Conservation (phyloP, 2,888 invertebrate genomes). For the Dugesia japonica region DNA sequence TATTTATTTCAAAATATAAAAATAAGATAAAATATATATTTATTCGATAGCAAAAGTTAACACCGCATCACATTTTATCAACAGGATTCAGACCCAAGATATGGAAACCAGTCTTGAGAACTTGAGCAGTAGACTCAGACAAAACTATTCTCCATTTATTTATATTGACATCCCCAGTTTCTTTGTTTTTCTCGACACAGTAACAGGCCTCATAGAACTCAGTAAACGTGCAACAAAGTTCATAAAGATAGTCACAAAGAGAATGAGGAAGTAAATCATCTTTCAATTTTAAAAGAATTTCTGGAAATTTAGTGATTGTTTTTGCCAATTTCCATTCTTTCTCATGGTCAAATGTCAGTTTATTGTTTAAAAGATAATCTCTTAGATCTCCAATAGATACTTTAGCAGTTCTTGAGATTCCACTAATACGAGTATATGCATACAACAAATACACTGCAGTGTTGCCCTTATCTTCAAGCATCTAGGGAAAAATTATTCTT, state of each 20-base stretch:
- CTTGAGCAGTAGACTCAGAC: slow-evolving; percentile 72
- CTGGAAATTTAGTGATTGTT: slow-evolving; percentile 50
- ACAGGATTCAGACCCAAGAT: slow-evolving; percentile 81
- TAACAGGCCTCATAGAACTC: slow-evolving; percentile 96
- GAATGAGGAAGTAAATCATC: slow-evolving; percentile 68
- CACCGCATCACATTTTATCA: slow-evolving; percentile 81
- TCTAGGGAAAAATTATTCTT: too few relatives aligned
- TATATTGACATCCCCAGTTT: slow-evolving; percentile 56
- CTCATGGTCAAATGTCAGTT: slow-evolving; percentile 64
- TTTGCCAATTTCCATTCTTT: slow-evolving; percentile 87
- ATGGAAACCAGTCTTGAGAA: slow-evolving; percentile 70
- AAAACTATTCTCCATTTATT: slow-evolving; percentile 71
- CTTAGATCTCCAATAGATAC: slow-evolving; percentile 51
- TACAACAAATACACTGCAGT: slow-evolving; percentile 92
- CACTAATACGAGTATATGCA: slow-evolving; percentile 70
- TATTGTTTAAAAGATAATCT: slow-evolving; percentile 53
- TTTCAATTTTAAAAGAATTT: slow-evolving; percentile 64
- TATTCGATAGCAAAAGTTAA: too few relatives aligned
- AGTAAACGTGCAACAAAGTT: slow-evolving; percentile 73
- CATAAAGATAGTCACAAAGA: slow-evolving; percentile 84
- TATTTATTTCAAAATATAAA: too few relatives aligned
- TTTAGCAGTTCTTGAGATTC: slow-evolving; percentile 49
- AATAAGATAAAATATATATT: too few relatives aligned
- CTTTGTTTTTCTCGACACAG: slow-evolving; percentile 73
- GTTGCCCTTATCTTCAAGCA: slow-evolving; percentile 95